Evolutionary conservation across 2,797 vertebrate genomes (phyloP).

Genomic region (Nannoperca australis): DNA sequence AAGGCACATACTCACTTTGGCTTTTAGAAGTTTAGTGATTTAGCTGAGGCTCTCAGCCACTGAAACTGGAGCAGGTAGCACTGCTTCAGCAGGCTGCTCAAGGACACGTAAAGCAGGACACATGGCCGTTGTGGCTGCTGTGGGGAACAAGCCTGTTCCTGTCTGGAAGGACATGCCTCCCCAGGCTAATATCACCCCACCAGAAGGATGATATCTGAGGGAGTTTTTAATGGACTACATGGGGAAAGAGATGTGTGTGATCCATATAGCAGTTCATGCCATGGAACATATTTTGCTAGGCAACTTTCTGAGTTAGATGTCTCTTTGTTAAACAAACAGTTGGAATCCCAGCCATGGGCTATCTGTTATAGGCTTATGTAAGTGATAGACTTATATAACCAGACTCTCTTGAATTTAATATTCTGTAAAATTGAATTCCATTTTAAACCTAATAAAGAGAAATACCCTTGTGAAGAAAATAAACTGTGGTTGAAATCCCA

Average conservation of each 20-base stretch:
- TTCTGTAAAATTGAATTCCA: conserved; percentile 16
- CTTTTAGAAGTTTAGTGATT: conserved; percentile 33
- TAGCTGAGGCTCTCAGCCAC: conserved; percentile 10
- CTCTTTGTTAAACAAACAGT: conserved; percentile 55
- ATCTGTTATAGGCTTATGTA: conserved; percentile 46
- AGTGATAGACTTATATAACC: conserved; percentile 49
- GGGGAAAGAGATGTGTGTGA: neutral
- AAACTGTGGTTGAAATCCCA: neutral
- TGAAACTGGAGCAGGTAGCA: conserved; percentile 53
- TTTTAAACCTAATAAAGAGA: conserved; percentile 22
- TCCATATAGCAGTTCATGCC: neutral
- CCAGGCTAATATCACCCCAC: conserved; percentile 42
- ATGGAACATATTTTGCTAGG: neutral
- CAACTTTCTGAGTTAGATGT: conserved; percentile 35
- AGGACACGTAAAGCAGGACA: conserved; percentile 65
- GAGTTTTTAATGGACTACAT: conserved; percentile 16
- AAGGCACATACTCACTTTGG: conserved; percentile 1
- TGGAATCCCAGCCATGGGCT: conserved; percentile 27
- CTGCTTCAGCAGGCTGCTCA: conserved; percentile 36
- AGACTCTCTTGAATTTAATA: conserved; percentile 28
- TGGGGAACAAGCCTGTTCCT: conserved; percentile 43
- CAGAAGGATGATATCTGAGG: conserved; percentile 18
- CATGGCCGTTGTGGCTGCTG: conserved; percentile 30
- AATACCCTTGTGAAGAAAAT: neutral
- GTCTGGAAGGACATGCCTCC: conserved; percentile 45